Base-by-base conservation (phyloP, 2,113 vertebrate genomes). In the Siniperca knerii region DNA sequence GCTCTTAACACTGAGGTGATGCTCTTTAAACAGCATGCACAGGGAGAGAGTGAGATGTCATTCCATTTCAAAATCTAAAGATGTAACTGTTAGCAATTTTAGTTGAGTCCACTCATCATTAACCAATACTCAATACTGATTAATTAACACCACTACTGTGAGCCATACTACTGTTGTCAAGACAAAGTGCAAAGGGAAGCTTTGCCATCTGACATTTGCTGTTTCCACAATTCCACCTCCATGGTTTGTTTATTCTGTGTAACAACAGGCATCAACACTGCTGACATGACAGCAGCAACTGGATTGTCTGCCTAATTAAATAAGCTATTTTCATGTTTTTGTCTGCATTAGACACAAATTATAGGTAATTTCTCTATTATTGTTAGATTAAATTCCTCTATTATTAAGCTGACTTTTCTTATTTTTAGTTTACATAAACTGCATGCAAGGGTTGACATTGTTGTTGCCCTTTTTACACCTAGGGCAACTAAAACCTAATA, bases 1-100 rank as follows among this genome's bases (percentile, higher is more conserved):
- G 35, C 77, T 85, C 12, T 62, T 75, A 85, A 81, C 42, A 37
- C 68, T 4, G 40, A 82, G 69, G 76, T 76, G 60, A 13, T 82
- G 61, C 65, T 76, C 77, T 52, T 8, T 46, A 48, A 61, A 55
- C 18, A 61, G 42, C 42, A 52, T 29, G 46, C 29, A 70, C 50
- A 46, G 68, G 29, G 6, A 82, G 4, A 75, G 35, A 61, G 57
- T 48, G n/a, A 80, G 46, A 71, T 40, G 12, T 81, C 8, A n/a
- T 44, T 75, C 66, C 15, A 37, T 77, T 79, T 35, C 8, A 23
- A 68, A 79, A 61, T 65, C 15, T 21, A 16, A 29, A 82, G 57
- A 52, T 9, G 15, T n/a, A 33, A 1, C 35, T 78, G 25, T 55
- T 23, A 18, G 23, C 21, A 35, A 25, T 48, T 65, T 20, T 6